These are phyloP conservation scores for Scyliorhinus canicula DNA, from an alignment of 2,797 vertebrate genomes.

Conservation along the genomic window DNA sequence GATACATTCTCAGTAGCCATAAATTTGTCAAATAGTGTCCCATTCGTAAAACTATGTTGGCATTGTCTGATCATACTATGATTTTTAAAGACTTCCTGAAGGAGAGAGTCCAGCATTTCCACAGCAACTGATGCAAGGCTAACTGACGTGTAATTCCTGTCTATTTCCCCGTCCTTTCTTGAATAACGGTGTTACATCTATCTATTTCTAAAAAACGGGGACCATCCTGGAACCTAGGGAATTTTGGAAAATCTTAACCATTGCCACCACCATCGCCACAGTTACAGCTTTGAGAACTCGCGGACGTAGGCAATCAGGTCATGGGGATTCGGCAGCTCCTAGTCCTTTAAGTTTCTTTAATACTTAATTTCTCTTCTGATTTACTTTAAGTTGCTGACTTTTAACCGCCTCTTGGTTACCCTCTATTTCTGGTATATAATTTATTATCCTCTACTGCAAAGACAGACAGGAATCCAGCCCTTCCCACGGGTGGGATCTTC, in stretches of 20 bases:
- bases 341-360: not conserved
- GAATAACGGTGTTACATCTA: not conserved
- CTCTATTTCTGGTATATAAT: not conserved
- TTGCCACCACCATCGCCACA: not conserved
- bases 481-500: no score
- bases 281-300: not conserved
- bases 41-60: not conserved
- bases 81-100: not conserved
- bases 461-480: not conserved
- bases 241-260: not conserved
- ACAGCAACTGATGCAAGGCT: not conserved
- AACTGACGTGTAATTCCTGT: not conserved
- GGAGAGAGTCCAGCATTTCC: not conserved
- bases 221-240: not conserved
- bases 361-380: not conserved
- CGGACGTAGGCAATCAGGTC: not conserved
- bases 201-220: not conserved
- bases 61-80: not conserved
- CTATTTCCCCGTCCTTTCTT: not conserved
- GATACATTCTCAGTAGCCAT: not conserved
- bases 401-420: not conserved
- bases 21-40: not conserved
- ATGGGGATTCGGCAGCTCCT: not conserved
- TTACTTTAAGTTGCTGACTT: not conserved
- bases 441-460: not conserved